Evolutionary conservation across 2,113 vertebrate species (phyloP), one percentile per base, ranked within the genome.

Genomic region (Benitochromis conjunctus): DNA sequence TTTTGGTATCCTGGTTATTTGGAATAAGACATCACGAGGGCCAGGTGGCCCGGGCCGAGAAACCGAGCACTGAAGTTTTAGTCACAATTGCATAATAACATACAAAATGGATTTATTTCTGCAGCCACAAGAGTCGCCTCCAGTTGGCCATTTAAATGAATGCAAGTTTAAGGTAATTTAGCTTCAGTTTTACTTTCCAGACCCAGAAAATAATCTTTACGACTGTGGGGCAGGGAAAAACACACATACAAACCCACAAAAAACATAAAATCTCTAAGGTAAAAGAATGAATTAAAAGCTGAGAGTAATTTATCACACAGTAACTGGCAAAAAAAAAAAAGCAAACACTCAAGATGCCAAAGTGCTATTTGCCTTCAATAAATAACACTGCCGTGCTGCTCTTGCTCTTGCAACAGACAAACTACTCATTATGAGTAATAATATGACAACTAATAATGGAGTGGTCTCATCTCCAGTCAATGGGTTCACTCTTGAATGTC

Each of bases 371-470:
- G 43, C 38, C 29, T 62, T 36, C 13, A 79, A 54, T 85, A 51
- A 83, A 83, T 85, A 38, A 57, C 11, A 36, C 4, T 62, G 6
- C 54, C 6, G 3, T 9, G 34, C 29, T 85, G 84, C n/a, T 51
- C 53, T 31, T 13, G 13, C 60, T 71, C 69, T 54, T 19, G 46
- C 26, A 46, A 19, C 41, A 62, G 69, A 74, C 56, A 18, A 76
- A 85, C 86, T 13, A 46, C 53, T 83, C 55, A 64, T 90, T 64
- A 84, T 58, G 69, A 66, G 53, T 60, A 38, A 83, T 74, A 81
- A 53, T 69, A 41, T 21, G 60, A 79, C 46, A 21, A 41, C 46
- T 64, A 81, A 85, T 90, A 89, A 79, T 76, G 84, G 88, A 85
- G 51, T 1, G 79, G 82, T 55, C 79, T 53, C 60, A 29, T 29